A percentile compares a stretch with the other conserved stretches of the same genome.
These are phyloP conservation scores for Istiophorus platypterus DNA, from an alignment of 2,113 vertebrate genomes.

Conservation along the genomic window DNA sequence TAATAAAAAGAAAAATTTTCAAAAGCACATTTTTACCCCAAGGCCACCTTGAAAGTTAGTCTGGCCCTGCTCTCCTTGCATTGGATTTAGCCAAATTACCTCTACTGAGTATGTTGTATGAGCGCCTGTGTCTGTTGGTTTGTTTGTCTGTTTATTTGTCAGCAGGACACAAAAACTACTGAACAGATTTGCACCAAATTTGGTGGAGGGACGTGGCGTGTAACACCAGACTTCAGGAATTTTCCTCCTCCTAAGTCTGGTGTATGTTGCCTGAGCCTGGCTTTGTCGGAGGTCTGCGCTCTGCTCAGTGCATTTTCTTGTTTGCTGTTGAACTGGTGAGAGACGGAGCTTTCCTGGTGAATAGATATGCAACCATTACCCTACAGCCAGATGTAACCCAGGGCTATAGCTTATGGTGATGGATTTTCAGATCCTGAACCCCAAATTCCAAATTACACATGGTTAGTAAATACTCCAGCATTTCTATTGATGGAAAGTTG, in stretches of 20 bases:
- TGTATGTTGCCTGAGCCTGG: no score
- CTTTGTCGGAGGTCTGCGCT: no score
- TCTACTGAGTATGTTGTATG: no score
- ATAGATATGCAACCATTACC: neutral
- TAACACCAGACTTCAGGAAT: no score
- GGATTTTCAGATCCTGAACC: neutral
- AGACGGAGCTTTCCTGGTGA: neutral
- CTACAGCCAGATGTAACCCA: neutral
- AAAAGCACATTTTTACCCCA: neutral
- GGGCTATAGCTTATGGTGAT: neutral
- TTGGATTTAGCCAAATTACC: neutral
- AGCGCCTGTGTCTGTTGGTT: no score
- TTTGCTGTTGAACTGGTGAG: neutral
- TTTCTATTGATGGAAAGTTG: neutral
- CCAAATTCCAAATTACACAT: neutral
- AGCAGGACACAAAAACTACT: no score
- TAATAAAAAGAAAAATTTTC: neutral
- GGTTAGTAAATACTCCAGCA: neutral
- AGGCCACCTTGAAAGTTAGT: neutral
- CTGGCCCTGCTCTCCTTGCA: neutral
- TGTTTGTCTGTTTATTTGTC: no score
- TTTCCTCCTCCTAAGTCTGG: no score
- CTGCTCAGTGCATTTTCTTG: no score
- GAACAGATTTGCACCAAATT: no score
- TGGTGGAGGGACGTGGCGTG: no score